phyloP scores from a whole-genome alignment of 1,140 invertebrate genomes.

The Arion vulgaris region DNA sequence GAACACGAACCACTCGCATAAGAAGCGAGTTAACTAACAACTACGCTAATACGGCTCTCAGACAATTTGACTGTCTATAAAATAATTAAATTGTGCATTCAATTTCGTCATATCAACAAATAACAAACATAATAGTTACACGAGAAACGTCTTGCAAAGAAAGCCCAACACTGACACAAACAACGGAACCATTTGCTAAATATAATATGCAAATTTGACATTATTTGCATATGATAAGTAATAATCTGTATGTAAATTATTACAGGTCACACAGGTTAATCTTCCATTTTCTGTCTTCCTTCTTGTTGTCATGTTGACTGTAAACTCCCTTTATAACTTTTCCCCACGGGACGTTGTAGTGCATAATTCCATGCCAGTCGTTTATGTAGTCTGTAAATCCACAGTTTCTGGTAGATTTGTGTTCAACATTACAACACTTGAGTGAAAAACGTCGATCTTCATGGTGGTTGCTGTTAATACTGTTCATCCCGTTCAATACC shows the following conservation, averaged over 20 bases:
- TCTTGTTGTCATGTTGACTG: not conserved
- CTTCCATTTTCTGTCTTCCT: not conserved
- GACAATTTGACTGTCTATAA: too few species aligned
- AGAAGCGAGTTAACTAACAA: too few species aligned
- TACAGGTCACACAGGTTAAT: not conserved
- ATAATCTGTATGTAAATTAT: not conserved
- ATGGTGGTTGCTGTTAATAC: not conserved
- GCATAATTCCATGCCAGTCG: not conserved
- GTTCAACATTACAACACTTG: not conserved
- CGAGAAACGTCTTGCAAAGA: too few species aligned
- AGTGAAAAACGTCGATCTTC: not conserved
- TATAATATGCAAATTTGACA: too few species aligned
- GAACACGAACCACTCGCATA: too few species aligned
- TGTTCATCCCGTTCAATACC: slow-evolving; percentile 29
- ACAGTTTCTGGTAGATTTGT: not conserved
- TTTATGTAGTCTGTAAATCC: not conserved
- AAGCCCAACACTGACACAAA: too few species aligned
- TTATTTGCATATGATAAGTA: too few species aligned
- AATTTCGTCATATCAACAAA: too few species aligned
- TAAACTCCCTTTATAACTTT: not conserved
- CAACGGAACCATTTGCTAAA: too few species aligned
- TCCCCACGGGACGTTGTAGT: not conserved
- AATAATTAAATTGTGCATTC: too few species aligned
- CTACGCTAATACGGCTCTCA: too few species aligned
- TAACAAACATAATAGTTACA: too few species aligned